Conservation (phyloP, 2,113 vertebrate species). For the Ellobius talpinus region DNA sequence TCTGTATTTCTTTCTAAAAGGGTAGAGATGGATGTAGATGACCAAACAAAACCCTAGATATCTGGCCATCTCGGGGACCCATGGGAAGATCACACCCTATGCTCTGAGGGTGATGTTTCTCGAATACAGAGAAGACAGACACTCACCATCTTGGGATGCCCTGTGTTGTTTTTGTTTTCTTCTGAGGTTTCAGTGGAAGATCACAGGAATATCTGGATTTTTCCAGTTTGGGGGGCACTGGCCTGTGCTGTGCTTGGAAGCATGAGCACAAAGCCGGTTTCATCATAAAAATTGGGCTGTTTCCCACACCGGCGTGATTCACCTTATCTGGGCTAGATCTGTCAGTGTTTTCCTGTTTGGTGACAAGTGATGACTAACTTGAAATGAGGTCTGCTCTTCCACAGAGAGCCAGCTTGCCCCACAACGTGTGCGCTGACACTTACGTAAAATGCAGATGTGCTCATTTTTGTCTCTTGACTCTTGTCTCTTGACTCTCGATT, state of each 20-base stretch:
- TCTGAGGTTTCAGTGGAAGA: conserved; percentile 6
- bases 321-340: conserved; percentile 36
- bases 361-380: background rate
- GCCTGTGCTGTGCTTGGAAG: conserved; percentile 2
- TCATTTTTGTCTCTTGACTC: background rate
- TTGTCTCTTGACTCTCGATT: background rate
- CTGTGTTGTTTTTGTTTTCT: background rate
- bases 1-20: conserved; percentile 17
- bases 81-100: background rate
- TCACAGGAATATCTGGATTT: conserved; percentile 51
- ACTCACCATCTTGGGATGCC: conserved; percentile 32
- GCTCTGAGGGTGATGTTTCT: background rate
- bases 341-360: background rate
- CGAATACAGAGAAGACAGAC: background rate
- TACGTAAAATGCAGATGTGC: background rate
- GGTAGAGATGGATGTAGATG: background rate
- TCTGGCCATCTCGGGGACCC: accelerated
- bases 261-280: conserved; percentile 24
- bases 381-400: background rate
- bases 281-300: background rate
- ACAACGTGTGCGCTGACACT: background rate
- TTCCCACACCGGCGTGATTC: background rate
- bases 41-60: background rate
- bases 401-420: background rate
- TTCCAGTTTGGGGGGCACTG: background rate